Evolutionary conservation across 53 echinoderm and acorn worm genomes (phyloP), one percentile per base, ranked within the genome.

Genomic region (Holothuria leucospilota): DNA sequence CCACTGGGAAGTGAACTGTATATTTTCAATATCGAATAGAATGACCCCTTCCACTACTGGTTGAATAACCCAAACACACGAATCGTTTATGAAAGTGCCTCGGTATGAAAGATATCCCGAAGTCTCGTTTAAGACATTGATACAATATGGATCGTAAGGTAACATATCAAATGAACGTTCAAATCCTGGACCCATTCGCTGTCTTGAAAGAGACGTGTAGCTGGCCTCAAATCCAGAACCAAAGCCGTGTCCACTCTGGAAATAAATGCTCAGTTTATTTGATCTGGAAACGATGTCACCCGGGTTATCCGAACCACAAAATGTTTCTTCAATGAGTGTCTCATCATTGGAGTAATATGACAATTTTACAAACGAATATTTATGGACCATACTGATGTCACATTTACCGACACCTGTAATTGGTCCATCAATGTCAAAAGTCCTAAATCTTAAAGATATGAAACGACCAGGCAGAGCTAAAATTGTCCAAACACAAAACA

Each of bases 181-280:
- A 52, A 80, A 30, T 16, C 60, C 59, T 16, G 18, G 16, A 29
- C 61, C 28, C 80, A 38, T 24, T 60, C 52, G 18, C 20, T 49
- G 75, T 51, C 20, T 20, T 49, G 75, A 24, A 24, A 80, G 29
- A 5, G 80, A 25, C 29, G 28, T 80, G 61, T 60, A 80, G 16
- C 20, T 29, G 13, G 80, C 80, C 25, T 80, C 60, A 20, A 80
- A 80, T 3, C 80, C 80, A 0, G 11, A 24, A 16, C 80, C 80
- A 38, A 80, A 59, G 18, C 80, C 61, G 80, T 80, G 59, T 16
- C 80, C 80, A 80, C 80, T 80, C 61, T 80, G 80, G 21, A 80
- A 80, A 38, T 60, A 80, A 59, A 80, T 38, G 39, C 61, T 80
- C 13, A 80, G 16, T 8, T 58, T 58, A 80, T 80, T 80, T 24